These are phyloP conservation scores for Aspiorhynchus laticeps DNA, from an alignment of 2,113 vertebrate species.

Conservation along the genomic window DNA sequence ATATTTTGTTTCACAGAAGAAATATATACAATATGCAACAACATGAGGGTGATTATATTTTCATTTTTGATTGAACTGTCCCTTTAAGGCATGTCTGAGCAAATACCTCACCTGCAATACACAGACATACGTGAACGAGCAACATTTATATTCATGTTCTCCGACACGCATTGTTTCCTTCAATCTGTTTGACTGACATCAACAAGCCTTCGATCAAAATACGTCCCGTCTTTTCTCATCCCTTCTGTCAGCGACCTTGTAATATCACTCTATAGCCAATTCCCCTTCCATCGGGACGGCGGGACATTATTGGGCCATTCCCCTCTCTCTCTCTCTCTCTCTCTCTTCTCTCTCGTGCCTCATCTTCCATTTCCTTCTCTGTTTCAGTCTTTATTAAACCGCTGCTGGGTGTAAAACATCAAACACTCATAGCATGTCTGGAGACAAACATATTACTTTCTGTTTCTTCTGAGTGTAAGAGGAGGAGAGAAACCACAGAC, in stretches of 20 bases:
- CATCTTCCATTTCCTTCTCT: background rate
- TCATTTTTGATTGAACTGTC: background rate
- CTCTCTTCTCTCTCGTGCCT: conserved; percentile 4
- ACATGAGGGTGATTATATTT: background rate
- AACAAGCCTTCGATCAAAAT: background rate
- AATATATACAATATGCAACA: background rate
- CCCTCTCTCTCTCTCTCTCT: conserved; percentile 34
- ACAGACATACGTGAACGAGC: conserved; percentile 19
- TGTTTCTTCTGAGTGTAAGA: conserved; percentile 3
- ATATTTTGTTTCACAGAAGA: background rate
- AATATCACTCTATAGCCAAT: conserved; percentile 56
- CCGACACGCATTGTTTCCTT: background rate
- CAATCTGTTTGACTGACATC: background rate
- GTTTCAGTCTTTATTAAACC: conserved; percentile 22
- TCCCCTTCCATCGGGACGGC: conserved; percentile 58
- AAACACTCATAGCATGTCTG: conserved; percentile 2
- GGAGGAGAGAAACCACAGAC: background rate
- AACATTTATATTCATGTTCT: background rate
- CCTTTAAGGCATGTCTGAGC: background rate
- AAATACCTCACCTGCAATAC: background rate
- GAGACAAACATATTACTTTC: background rate
- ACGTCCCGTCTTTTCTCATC: conserved; percentile 2
- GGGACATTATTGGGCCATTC: conserved; percentile 17
- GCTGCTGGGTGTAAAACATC: conserved; percentile 24
- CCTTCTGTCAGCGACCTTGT: conserved; percentile 53